Percentiles rank a stretch among this genome's conserved stretches.
phyloP scores from a whole-genome alignment of 30 jellyfish, hydroid and myxozoan species.

The Hydractinia symbiolongicarpus region DNA sequence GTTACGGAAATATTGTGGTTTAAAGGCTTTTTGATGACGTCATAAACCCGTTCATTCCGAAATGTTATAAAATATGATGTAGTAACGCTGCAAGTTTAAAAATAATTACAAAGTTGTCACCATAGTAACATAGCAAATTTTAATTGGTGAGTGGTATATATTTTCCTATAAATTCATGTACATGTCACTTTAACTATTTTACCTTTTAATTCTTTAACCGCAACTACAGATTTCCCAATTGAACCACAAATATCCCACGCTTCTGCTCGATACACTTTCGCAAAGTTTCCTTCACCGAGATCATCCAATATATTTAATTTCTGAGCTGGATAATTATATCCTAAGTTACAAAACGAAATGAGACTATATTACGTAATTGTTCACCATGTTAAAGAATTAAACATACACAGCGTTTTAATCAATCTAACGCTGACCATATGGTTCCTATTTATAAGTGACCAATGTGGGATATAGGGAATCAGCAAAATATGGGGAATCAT shows the following conservation, averaged over 20 bases:
- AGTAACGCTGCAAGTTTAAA: neutral
- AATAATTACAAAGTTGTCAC: neutral
- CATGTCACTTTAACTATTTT: no score
- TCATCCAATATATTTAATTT: slow-evolving; percentile 11
- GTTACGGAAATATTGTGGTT: no score
- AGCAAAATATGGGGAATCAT: no score
- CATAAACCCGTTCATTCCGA: no score
- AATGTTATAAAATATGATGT: no score
- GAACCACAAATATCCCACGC: slow-evolving; percentile 35
- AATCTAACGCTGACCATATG: neutral
- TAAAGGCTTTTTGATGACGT: no score
- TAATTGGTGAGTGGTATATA: neutral
- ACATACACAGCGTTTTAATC: neutral
- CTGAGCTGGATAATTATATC: slow-evolving; percentile 20
- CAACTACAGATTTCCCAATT: slow-evolving; percentile 29
- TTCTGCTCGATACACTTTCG: slow-evolving; percentile 23
- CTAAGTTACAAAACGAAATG: neutral
- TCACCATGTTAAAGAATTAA: neutral
- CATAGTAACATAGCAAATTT: no score
- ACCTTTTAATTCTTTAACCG: slow-evolving; percentile 42
- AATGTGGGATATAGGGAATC: no score
- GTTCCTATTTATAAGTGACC: neutral
- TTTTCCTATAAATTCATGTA: no score
- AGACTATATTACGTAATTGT: no score
- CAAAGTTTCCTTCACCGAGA: slow-evolving; percentile 42